Conservation (phyloP, 2,797 vertebrate species). For the Notamacropus eugenii region DNA sequence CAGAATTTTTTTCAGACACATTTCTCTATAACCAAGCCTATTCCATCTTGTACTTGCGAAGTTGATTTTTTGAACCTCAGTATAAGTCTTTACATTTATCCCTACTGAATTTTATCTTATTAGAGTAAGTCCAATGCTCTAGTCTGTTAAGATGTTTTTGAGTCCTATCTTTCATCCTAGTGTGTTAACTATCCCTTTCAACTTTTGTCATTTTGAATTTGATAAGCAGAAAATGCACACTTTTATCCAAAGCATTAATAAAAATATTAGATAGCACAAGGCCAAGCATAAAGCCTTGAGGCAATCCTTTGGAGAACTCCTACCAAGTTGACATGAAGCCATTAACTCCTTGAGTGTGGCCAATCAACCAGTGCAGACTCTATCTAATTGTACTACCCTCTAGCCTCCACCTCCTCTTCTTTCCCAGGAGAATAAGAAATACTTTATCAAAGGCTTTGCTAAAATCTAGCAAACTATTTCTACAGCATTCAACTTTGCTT, state of each 20-base stretch:
- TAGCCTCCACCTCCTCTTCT: neutral
- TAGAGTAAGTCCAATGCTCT: neutral
- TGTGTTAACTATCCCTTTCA: neutral
- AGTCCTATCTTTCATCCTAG: neutral
- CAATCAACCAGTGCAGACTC: neutral
- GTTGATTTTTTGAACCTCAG: neutral
- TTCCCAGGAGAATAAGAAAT: neutral
- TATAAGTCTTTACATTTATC: neutral
- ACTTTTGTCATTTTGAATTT: neutral
- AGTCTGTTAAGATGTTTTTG: neutral
- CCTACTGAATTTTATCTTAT: neutral
- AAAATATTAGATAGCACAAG: neutral
- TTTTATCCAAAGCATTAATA: neutral
- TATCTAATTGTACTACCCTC: neutral
- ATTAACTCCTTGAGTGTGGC: neutral
- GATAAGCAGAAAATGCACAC: neutral
- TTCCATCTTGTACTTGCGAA: neutral
- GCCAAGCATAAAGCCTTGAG: neutral
- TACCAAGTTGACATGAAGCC: neutral
- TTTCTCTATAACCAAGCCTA: neutral
- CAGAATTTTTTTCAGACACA: neutral
- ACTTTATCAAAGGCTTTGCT: neutral
- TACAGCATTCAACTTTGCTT: neutral
- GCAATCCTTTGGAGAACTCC: neutral
- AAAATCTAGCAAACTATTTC: neutral